Conservation (phyloP, 2,888 invertebrate genomes). For the Cactoblastis cactorum region DNA sequence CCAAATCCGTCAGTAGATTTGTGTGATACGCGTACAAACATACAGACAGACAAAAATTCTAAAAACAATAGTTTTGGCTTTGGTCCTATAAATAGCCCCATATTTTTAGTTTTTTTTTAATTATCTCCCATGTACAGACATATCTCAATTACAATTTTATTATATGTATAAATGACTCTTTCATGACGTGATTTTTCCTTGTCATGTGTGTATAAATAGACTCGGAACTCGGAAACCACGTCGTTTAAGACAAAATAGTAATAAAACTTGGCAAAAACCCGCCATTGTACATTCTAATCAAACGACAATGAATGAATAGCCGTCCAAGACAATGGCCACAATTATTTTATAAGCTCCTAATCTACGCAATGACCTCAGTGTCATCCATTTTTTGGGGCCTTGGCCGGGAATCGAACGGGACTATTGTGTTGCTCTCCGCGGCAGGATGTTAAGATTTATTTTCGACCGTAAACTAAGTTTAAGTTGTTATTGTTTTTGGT, state of each 20-base stretch:
- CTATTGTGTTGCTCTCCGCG: neutral
- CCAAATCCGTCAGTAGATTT: no score
- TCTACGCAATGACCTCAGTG: constrained; percentile 6
- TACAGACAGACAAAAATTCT: no score
- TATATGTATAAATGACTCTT: no score
- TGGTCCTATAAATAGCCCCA: no score
- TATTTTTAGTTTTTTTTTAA: no score
- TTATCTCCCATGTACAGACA: no score
- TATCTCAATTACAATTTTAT: no score
- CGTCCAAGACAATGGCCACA: neutral
- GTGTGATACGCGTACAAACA: no score
- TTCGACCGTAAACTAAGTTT: neutral
- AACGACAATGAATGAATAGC: constrained; percentile 2
- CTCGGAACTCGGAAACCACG: neutral
- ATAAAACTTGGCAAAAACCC: constrained; percentile 6
- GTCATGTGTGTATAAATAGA: neutral
- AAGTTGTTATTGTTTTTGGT: no score
- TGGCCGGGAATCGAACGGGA: constrained; percentile 8
- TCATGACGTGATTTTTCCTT: neutral
- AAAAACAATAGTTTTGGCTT: no score
- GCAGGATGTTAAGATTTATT: constrained; percentile 9
- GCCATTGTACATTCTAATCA: constrained; percentile 9
- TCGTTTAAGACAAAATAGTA: constrained; percentile 7
- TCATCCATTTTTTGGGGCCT: constrained; percentile 11
- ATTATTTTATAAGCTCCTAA: constrained; percentile 5